Base-by-base conservation (phyloP, 2,888 invertebrate genomes). In the Habrosyne pyritoides region DNA sequence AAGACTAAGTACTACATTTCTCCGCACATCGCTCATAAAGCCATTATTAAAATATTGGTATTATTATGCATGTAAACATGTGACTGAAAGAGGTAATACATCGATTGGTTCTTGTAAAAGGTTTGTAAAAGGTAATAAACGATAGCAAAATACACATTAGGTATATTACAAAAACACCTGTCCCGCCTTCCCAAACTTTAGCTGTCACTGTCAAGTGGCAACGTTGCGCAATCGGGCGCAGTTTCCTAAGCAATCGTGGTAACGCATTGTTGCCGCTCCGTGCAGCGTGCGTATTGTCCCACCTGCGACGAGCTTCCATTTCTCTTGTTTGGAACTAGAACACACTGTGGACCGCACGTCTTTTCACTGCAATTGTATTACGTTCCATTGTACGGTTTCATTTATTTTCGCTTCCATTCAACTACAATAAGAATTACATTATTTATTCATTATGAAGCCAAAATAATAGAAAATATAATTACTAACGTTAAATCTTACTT, bases 311-410 rank as follows among this genome's bases (percentile, higher is more conserved):
- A 78, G 77, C 75, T 75, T 75, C 79, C 79, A 81, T 79, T 75
- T 76, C 85, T 79, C 86, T 89, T 89, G 86, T 91, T 87, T 76
- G 80, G 75, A 89, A 89, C 77, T 90, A 66, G 89, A 85, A 83
- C 90, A 87, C 84, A 86, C 83, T 65, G 61, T 60, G 66, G 77
- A 71, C 79, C 75, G 75, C 79, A 75, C 81, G 86, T 87, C 90
- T 90, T 91, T 91, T 87, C 88, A 86, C 69, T 81, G 79, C 89
- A 88, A 91, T 90, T 91, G 91, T 89, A 79, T 87, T 87, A 86
- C 80, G 72, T 64, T 61, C 80, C 72, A 90, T 91, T 90, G 90
- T 90, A 83, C 78, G 73, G 77, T 86, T 86, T 85, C 88, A 87
- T 90, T 90, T 89, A 82, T 84, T 50, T 30, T 82, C 77, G 72